Evolutionary conservation across 2,797 vertebrate species (phyloP).

Genomic region (Melanogrammus aeglefinus): DNA sequence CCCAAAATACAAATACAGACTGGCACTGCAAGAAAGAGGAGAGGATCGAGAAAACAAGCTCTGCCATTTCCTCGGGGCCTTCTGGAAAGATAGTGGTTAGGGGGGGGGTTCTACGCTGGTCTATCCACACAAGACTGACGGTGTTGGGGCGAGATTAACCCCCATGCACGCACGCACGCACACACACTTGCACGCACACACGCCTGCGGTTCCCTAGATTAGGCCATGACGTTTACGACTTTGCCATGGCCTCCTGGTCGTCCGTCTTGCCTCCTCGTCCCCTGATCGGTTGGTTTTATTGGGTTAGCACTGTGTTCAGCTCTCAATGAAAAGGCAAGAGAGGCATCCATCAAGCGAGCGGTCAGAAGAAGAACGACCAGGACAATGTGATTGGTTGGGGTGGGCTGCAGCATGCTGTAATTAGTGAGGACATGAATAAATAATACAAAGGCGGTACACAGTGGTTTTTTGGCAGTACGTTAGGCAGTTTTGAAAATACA

Average conservation of each 20-base stretch:
- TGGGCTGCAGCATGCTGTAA: conserved; percentile 58
- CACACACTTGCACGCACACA: background rate
- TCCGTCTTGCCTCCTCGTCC: conserved; percentile 18
- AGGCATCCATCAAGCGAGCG: background rate
- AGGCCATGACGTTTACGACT: conserved; percentile 55
- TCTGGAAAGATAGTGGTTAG: background rate
- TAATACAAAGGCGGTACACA: conserved; percentile 57
- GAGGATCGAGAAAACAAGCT: background rate
- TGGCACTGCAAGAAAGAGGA: background rate
- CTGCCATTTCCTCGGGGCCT: background rate
- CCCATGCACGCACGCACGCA: background rate
- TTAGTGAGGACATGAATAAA: conserved; percentile 66
- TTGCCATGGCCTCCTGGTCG: conserved; percentile 57
- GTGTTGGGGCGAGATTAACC: background rate
- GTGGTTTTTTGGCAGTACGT: conserved; percentile 39
- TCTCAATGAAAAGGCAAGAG: background rate
- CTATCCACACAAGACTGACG: background rate
- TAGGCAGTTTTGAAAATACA: conserved; percentile 22
- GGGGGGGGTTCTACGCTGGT: background rate
- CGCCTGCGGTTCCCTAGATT: background rate
- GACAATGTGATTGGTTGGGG: background rate
- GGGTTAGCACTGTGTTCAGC: background rate
- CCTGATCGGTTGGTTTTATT: background rate
- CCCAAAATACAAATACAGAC: conserved; percentile 11
- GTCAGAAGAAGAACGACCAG: background rate